Conservation (phyloP, 35 echinoderm and acorn worm genomes). For the Patiria miniata region DNA sequence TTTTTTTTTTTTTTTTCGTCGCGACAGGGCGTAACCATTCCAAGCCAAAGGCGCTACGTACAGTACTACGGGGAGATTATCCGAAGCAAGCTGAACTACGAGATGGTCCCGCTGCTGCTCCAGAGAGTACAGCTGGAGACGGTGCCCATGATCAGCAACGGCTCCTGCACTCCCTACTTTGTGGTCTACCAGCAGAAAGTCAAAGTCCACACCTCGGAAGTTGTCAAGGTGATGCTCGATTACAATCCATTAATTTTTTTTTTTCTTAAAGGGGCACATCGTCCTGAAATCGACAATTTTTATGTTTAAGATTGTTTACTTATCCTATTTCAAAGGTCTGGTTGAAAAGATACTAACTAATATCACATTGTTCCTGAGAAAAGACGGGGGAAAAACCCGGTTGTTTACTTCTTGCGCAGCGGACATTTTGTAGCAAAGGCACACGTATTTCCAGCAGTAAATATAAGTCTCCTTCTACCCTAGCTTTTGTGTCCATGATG, state of each 20-base stretch:
- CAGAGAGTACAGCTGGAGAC: conserved; percentile 87
- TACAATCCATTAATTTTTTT: not conserved
- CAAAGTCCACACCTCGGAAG: conserved; percentile 86
- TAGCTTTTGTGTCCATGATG: too few species aligned
- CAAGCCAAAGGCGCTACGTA: conserved; percentile 97
- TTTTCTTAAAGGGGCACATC: not conserved
- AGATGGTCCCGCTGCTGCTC: conserved; percentile 71
- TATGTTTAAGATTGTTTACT: too few species aligned
- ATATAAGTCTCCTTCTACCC: too few species aligned
- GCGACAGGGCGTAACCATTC: conserved; percentile 96
- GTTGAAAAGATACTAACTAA: too few species aligned
- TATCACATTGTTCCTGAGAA: too few species aligned
- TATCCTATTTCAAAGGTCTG: too few species aligned
- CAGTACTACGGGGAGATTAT: conserved; percentile 95
- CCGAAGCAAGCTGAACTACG: conserved; percentile 53
- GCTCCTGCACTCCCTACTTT: conserved; percentile 92
- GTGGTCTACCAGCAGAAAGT: conserved; percentile 95
- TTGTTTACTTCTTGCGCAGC: too few species aligned
- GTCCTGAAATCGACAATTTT: too few species aligned
- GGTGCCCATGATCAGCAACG: conserved; percentile 91
- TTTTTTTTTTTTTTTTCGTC: too few species aligned
- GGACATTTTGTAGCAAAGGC: too few species aligned
- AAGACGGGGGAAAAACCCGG: too few species aligned
- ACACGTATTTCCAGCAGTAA: too few species aligned
- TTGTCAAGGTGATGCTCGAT: conserved; percentile 69